Evolutionary conservation across 2,113 vertebrate genomes (phyloP), one percentile per base, ranked within the genome.

Genomic region (Caloenas nicobarica): DNA sequence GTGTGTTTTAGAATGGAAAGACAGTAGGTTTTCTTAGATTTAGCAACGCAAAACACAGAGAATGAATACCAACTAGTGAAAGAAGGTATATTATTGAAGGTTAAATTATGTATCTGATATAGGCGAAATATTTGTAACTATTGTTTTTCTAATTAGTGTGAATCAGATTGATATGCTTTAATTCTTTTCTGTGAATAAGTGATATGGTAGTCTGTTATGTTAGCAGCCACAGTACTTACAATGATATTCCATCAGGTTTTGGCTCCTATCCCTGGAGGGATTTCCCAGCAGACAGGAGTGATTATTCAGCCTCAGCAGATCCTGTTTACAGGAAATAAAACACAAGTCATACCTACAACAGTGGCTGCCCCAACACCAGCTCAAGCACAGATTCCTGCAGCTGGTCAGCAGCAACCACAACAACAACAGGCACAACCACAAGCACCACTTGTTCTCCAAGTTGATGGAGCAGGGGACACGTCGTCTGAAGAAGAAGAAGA

Each of bases 281-380:
- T 99, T 87, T 96, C 99, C 48, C 99, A 99, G 97, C 99, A 99
- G 96, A 98, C 99, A 5, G 99, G 99, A 84, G 99, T 99, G 90
- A 99, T 99, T 97, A 99, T 99, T 93, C 99, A 99, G 97, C 99
- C 99, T 13, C 99, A 99, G 96, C 99, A 99, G 98, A 99, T 99
- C 82, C 98, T 99, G 92, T 98, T 99, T 95, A 98, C 99, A 70
- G 99, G 99, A 96, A 99, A 99, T 97, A 99, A 99, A 98, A 94
- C 99, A 89, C 99, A 99, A 98, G 99, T 99, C 86, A 98, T 98
- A 96, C 98, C 98, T 50, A 98, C 98, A 13, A 97, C 99, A 24
- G 98, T 99, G 98, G 98, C 98, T 36, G 98, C 98, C 15, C 97
- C 98, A 36, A 97, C 99, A 80, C 92, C 97, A 29, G 97, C 98